phyloP scores from a whole-genome alignment of 1,140 invertebrate species.

The Zaprionus inermis region DNA sequence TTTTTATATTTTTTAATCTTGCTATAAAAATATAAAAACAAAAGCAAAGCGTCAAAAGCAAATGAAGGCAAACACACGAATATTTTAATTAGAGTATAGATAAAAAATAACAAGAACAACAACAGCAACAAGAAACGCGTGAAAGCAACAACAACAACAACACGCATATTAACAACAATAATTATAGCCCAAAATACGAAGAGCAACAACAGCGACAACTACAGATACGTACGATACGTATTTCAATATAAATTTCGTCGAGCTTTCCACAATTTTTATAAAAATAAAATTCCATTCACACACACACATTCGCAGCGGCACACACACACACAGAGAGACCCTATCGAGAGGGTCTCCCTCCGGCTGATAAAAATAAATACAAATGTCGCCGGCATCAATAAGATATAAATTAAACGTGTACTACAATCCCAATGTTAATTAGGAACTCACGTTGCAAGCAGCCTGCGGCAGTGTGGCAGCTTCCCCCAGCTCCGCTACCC shows the following conservation, averaged over 20 bases:
- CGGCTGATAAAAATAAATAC: conserved; percentile 75
- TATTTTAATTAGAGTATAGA: conserved; percentile 83
- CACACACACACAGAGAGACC: conserved; percentile 3
- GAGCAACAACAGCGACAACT: conserved; percentile 41
- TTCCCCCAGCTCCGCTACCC: conserved; percentile 4
- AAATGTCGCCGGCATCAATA: conserved; percentile 82
- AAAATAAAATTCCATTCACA: conserved; percentile 76
- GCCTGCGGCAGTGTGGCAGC: conserved; percentile 12
- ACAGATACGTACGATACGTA: conserved; percentile 51
- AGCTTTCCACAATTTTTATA: conserved; percentile 76
- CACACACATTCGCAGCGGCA: conserved; percentile 25
- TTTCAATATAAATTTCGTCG: conserved; percentile 68
- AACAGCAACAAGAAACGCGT: conserved; percentile 17
- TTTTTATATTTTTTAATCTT: conserved; percentile 7
- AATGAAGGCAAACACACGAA: conserved; percentile 67
- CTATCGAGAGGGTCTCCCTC: conserved; percentile 11
- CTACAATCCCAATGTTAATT: conserved; percentile 81
- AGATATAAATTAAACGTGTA: conserved; percentile 81
- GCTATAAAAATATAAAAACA: conserved; percentile 62
- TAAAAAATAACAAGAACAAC: conserved; percentile 68
- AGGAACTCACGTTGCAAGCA: conserved; percentile 68
- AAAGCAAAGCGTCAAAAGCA: conserved; percentile 40
- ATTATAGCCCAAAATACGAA: conserved; percentile 63
- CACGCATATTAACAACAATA: conserved; percentile 74
- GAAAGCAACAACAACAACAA: conserved; percentile 32